Evolutionary conservation across 2,888 invertebrate species (phyloP).

Genomic region (Polylopha cassiicola): DNA sequence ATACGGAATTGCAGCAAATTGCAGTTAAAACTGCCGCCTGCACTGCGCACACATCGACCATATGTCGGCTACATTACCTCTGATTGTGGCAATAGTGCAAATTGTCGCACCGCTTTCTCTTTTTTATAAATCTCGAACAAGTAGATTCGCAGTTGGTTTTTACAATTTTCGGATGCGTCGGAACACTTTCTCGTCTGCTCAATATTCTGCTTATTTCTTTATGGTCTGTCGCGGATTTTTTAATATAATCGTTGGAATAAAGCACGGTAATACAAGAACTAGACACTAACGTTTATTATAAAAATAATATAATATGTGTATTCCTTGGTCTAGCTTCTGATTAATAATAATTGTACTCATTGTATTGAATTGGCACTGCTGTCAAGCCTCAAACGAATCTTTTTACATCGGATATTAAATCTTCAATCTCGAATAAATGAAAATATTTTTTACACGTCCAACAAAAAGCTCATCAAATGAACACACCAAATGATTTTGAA

Average conservation of each 20-base stretch:
- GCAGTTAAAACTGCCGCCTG: constrained; percentile 23
- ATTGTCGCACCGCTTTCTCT: constrained; percentile 33
- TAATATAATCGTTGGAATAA: no score
- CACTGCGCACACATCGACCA: constrained; percentile 18
- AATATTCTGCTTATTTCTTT: constrained; percentile 31
- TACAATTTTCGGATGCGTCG: constrained; percentile 32
- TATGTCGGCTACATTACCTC: constrained; percentile 22
- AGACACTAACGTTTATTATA: no score
- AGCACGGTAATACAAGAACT: no score
- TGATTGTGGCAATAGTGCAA: constrained; percentile 22
- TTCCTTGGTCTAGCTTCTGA: background rate
- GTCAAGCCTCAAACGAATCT: constrained; percentile 1
- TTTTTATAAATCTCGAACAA: constrained; percentile 25
- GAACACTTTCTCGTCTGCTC: constrained; percentile 34
- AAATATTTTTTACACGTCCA: constrained; percentile 9
- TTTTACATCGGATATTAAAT: background rate
- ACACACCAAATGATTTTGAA: constrained; percentile 19
- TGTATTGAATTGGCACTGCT: background rate
- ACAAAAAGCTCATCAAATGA: constrained; percentile 19
- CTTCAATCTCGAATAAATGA: constrained; percentile 12
- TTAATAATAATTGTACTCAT: background rate
- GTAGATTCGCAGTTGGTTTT: constrained; percentile 24
- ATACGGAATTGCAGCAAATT: constrained; percentile 28
- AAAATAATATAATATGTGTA: no score
- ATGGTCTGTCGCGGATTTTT: constrained; percentile 22